Evolutionary conservation across 2,797 vertebrate species (phyloP), one percentile per base, ranked within the genome.

Genomic region (Epinephelus coioides): DNA sequence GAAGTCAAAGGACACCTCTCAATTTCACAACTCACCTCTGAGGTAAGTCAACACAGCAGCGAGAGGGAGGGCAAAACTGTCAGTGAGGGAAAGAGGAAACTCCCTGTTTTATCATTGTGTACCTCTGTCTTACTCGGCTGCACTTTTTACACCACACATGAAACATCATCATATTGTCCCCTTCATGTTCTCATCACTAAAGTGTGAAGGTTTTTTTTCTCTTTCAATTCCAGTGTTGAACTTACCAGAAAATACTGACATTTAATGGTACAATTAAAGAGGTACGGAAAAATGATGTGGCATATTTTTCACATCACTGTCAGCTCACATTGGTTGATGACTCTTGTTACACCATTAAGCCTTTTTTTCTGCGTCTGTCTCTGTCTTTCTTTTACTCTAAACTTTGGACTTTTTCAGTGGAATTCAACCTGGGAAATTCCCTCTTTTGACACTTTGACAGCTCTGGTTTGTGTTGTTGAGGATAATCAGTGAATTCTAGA

Each of bases 401-500:
- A 60, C 21, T 68, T 81, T 23, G 72, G 56, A 69, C 46, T 34
- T 53, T 76, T 75, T 82, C 46, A 76, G 0, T 44, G 64, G 69
- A 81, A 71, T 73, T 67, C 46, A 54, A 67, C 51, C 46, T 34
- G 81, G 91, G 86, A 91, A 90, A 84, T 82, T 87, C 88, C 89
- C 85, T 25, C 30, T 53, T 77, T 9, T 91, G 85, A 88, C 84
- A 81, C 83, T 69, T 49, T 79, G 86, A 91, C 88, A 85, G 84
- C 78, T 89, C 84, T 79, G 88, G 79, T 84, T 90, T 89, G 53
- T 91, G 82, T 87, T 83, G 65, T 73, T 77, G 57, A 59, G 78
- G 51, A 83, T 78, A 89, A 86, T 88, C 83, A 86, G 78, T 49
- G 79, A 82, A 87, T 83, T 90, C 72, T 50, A 81, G 81, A 69